phyloP scores from a whole-genome alignment of 2,113 vertebrate genomes.

The Saguinus midas region DNA sequence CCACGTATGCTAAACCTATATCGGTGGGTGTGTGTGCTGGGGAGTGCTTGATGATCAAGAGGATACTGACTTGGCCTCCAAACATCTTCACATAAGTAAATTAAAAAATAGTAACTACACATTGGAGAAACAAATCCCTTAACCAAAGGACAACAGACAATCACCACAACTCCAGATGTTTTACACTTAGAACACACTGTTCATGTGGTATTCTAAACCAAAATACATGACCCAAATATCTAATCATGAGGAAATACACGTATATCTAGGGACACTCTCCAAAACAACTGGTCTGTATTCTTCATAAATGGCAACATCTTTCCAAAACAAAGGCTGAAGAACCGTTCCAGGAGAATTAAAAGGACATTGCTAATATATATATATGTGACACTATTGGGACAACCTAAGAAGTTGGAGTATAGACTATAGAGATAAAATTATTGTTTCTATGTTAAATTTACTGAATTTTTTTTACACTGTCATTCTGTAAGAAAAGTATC shows the following conservation, averaged over 20 bases:
- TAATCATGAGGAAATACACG: neutral
- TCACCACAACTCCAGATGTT: neutral
- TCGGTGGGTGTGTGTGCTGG: neutral
- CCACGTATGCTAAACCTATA: neutral
- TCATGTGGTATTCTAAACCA: neutral
- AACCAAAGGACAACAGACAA: neutral
- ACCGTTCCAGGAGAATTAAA: neutral
- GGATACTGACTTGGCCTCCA: neutral
- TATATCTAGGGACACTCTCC: neutral
- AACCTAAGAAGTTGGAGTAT: too few relatives aligned
- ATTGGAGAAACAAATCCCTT: neutral
- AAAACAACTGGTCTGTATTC: neutral
- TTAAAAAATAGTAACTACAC: neutral
- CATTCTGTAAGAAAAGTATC: neutral
- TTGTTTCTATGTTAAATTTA: too few relatives aligned
- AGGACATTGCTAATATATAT: neutral
- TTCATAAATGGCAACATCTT: neutral
- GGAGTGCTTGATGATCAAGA: neutral
- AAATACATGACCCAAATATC: neutral
- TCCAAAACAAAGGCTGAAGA: neutral
- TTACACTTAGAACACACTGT: neutral
- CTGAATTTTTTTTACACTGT: neutral
- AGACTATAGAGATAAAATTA: too few relatives aligned
- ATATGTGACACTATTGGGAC: too few relatives aligned
- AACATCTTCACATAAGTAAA: neutral